A percentile compares a stretch with the other conserved stretches of the same genome.
These are phyloP conservation scores for Lineus longissimus DNA, from an alignment of 1,140 invertebrate genomes.

Conservation along the genomic window DNA sequence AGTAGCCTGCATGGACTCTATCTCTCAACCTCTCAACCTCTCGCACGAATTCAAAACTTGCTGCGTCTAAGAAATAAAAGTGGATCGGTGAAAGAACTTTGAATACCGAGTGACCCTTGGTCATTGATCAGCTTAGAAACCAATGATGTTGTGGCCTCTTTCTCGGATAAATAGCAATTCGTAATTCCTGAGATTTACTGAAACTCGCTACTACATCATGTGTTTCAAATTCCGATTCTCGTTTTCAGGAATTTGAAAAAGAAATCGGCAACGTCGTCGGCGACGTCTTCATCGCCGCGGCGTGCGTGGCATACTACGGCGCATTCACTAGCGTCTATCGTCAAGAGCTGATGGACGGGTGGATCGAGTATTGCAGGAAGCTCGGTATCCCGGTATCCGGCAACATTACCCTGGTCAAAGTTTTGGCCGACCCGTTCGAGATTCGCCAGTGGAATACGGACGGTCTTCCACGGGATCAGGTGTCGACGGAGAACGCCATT, in stretches of 20 bases:
- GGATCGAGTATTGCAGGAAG: constrained; percentile 41
- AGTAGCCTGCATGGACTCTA: too few species aligned
- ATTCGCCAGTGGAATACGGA: constrained; percentile 79
- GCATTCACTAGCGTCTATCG: constrained; percentile 52
- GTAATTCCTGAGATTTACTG: too few species aligned
- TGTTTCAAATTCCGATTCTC: too few species aligned
- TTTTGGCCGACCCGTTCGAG: constrained; percentile 80
- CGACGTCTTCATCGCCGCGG: constrained; percentile 55
- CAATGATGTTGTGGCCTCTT: too few species aligned
- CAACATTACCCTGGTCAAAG: constrained; percentile 62
- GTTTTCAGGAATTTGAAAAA: constrained; percentile 44
- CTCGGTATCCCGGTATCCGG: constrained; percentile 50
- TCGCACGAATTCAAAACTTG: too few species aligned
- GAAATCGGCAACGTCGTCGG: constrained; percentile 52
- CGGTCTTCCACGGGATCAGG: constrained; percentile 74
- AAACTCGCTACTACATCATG: too few species aligned
- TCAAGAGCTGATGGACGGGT: constrained; percentile 33
- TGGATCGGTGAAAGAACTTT: too few species aligned
- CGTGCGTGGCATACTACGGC: constrained; percentile 55
- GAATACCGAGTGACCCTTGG: too few species aligned
- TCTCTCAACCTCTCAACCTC: too few species aligned
- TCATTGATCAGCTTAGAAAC: too few species aligned
- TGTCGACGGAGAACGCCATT: constrained; percentile 84
- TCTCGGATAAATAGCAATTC: too few species aligned
- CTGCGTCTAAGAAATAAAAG: too few species aligned